Conservation (phyloP, 1,140 invertebrate species). For the Aphelenchoides fujianensis region DNA sequence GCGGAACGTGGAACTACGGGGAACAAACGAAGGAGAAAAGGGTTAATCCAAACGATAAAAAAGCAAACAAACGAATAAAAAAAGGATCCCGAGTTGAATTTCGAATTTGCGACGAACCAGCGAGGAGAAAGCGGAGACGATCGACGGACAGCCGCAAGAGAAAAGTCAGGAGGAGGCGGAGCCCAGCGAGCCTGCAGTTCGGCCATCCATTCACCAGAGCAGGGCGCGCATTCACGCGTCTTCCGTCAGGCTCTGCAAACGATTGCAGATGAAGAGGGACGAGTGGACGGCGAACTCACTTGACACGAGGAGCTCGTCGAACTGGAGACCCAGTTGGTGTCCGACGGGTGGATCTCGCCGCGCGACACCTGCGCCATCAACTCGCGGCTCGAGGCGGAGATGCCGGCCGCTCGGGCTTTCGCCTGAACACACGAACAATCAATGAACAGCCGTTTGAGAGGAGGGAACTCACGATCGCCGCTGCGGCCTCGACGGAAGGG, state of each 20-base stretch:
- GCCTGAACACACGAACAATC: not conserved
- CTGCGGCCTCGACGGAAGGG: too few relatives aligned
- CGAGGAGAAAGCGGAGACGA: not conserved
- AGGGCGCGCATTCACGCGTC: too few relatives aligned
- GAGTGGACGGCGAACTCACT: conserved; percentile 2
- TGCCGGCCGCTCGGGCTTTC: not conserved
- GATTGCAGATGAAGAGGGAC: not conserved
- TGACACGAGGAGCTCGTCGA: conserved; percentile 22
- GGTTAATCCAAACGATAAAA: not conserved
- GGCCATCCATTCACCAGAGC: too few relatives aligned
- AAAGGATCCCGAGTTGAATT: not conserved
- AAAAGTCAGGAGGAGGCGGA: not conserved
- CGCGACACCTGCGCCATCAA: not conserved
- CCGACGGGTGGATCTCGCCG: conserved; percentile 12
- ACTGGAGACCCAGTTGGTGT: conserved; percentile 10
- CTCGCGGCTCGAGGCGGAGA: conserved; percentile 1
- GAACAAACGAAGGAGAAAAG: too few relatives aligned
- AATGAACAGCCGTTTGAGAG: not conserved
- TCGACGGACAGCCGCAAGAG: not conserved
- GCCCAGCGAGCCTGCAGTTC: too few relatives aligned
- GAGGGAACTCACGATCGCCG: not conserved
- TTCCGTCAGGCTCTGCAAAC: not conserved
- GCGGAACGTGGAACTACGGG: too few relatives aligned
- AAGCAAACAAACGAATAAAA: not conserved
- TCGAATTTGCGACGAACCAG: not conserved